phyloP scores from a whole-genome alignment of 2,888 invertebrate species.

The Drosophila imparisetae region DNA sequence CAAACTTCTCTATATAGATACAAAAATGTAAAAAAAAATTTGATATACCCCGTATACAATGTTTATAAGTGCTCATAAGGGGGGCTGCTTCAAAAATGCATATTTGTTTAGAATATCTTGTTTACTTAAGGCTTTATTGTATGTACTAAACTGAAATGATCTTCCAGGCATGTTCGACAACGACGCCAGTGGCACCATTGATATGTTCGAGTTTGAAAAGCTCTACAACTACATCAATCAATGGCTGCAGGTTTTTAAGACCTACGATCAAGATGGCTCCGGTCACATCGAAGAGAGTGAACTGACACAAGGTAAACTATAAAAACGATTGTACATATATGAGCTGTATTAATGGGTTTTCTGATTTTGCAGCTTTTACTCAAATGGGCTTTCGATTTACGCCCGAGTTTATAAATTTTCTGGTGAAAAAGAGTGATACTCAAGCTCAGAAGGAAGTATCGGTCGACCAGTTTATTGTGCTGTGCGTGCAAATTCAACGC shows the following conservation, averaged over 20 bases:
- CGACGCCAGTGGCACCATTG: slow-evolving; percentile 93
- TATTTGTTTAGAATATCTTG: slow-evolving; percentile 48
- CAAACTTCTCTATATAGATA: background rate
- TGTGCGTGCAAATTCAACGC: slow-evolving; percentile 94
- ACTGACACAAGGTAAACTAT: slow-evolving; percentile 88
- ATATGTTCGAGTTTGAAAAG: slow-evolving; percentile 93
- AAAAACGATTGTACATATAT: background rate
- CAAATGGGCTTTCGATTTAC: slow-evolving; percentile 96
- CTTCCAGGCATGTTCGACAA: slow-evolving; percentile 93
- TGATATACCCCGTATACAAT: slow-evolving; percentile 2
- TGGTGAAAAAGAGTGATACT: slow-evolving; percentile 89
- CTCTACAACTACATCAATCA: slow-evolving; percentile 95
- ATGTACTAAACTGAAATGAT: slow-evolving; percentile 32
- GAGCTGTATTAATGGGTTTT: background rate
- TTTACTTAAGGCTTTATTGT: slow-evolving; percentile 51
- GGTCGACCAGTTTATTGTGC: slow-evolving; percentile 94
- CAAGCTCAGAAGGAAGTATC: slow-evolving; percentile 88
- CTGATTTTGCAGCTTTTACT: slow-evolving; percentile 87
- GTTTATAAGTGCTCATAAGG: background rate
- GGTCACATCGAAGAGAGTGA: slow-evolving; percentile 93
- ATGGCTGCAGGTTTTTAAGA: slow-evolving; percentile 93
- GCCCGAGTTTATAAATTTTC: slow-evolving; percentile 90
- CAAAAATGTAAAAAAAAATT: too few relatives aligned
- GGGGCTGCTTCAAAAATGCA: slow-evolving; percentile 13
- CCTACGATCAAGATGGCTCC: slow-evolving; percentile 93